Conservation (phyloP, 1,140 invertebrate species). For the Calliphora vicina region DNA sequence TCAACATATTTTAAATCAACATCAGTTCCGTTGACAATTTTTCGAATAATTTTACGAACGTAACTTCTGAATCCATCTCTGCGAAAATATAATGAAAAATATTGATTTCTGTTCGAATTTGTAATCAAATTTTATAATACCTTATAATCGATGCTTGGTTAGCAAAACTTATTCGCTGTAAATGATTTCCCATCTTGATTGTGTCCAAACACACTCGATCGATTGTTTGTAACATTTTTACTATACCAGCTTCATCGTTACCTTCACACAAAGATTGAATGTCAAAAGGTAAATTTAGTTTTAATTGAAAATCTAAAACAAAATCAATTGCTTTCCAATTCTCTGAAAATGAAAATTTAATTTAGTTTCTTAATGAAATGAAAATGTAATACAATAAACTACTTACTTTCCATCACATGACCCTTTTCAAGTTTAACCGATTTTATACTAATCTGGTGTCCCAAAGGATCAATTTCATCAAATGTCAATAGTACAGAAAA, state of each 20-base stretch:
- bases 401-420: conserved; percentile 10
- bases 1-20: neutral
- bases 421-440: neutral
- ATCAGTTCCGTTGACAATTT: neutral
- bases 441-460: conserved; percentile 19
- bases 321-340: conserved; percentile 38
- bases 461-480: neutral
- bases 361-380: neutral
- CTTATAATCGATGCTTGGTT: conserved; percentile 34
- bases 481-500: conserved; percentile 19
- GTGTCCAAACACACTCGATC: conserved; percentile 15
- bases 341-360: conserved; percentile 31
- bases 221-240: conserved; percentile 21
- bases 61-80: conserved; percentile 19
- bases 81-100: conserved; percentile 7
- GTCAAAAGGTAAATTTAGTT: conserved; percentile 27
- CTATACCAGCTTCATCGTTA: neutral
- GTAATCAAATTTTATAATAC: conserved; percentile 1
- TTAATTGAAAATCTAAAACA: conserved; percentile 36
- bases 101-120: neutral
- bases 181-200: neutral
- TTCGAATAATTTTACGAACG: conserved; percentile 23
- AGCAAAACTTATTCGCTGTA: conserved; percentile 18
- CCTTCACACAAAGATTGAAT: neutral
- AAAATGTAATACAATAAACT: neutral